phyloP scores from a whole-genome alignment of 2,888 invertebrate species.

The Luperina testacea region DNA sequence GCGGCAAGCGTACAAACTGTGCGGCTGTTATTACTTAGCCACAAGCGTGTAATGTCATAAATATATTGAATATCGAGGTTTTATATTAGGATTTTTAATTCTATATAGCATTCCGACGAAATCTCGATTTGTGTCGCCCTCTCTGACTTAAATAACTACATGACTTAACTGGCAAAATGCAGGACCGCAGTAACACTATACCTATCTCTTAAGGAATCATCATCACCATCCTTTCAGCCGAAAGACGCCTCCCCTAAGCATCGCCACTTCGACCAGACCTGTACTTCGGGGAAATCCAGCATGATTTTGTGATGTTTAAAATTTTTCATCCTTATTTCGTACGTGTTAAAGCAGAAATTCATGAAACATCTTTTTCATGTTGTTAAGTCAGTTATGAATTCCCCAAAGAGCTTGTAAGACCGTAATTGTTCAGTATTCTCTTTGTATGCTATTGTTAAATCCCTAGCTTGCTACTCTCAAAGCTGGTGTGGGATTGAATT shows the following conservation, averaged over 20 bases:
- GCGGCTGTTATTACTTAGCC: too few species aligned
- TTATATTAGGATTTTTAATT: neutral
- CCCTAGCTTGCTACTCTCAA: conserved; percentile 11
- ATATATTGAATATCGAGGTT: neutral
- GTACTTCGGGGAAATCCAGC: neutral
- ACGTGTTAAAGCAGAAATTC: conserved; percentile 14
- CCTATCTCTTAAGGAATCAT: neutral
- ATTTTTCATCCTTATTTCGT: neutral
- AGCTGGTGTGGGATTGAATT: conserved; percentile 28
- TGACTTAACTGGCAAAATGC: neutral
- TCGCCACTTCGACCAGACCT: neutral
- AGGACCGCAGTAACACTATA: neutral
- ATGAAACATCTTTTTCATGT: neutral
- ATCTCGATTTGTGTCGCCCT: neutral
- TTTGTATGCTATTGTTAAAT: conserved; percentile 45
- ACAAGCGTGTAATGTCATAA: too few species aligned
- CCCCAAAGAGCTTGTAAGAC: conserved; percentile 11
- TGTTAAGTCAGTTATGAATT: conserved; percentile 4
- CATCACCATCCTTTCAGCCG: neutral
- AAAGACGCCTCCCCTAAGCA: neutral
- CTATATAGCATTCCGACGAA: too few species aligned
- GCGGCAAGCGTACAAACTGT: too few species aligned
- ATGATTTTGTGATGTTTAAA: neutral
- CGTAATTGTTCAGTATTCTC: conserved; percentile 33
- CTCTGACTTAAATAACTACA: neutral